Evolutionary conservation across 2,797 vertebrate species (phyloP), one percentile per base, ranked within the genome.

Genomic region (Pangasius macronema): DNA sequence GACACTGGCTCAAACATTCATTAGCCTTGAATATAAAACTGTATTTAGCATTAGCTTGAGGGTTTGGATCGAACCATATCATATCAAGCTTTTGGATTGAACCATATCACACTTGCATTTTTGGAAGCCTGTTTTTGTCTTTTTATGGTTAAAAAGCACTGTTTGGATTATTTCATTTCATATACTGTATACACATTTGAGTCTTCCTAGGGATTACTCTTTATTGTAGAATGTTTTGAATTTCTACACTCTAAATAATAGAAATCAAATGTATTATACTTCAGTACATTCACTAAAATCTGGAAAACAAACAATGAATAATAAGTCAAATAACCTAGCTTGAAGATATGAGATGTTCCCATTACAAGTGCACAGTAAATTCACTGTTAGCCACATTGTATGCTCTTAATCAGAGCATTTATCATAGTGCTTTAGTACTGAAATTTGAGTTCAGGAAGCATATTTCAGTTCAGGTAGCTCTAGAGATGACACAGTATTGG

Each of bases 21-120:
- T 89, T 87, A 87, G 84, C 22, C 42, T 49, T 49, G 39, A 85
- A 82, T 51, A 83, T 88, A 55, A 84, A 83, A 70, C 49, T 76
- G 75, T 81, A 70, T 27, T 75, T 89, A 82, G 55, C 61, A 70
- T 77, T 82, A 42, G 61, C 86, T 46, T 24, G 36, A 86, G 63
- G 87, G 72, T 83, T 81, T 73, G 76, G 59, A 46, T 63, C 5
- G 55, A 61, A 36, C 49, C 67, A 61, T 55, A 63, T 63, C 11
- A 55, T 80, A 36, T 79, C 9, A 22, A 5, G 51, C 53, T 79
- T 79, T 57, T 36, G 30, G 30, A 76, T 1, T 51, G 10, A 51
- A 53, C 49, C 49, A 30, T 57, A 57, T 77, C n/a, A 24, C 65
- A 20, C 24, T 33, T 57, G 10, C 53, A 70, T 33, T 59, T 55